These are phyloP conservation scores for Xiphorhynchus erythropygius DNA, from an alignment of 2,797 vertebrate species.

Conservation along the genomic window DNA sequence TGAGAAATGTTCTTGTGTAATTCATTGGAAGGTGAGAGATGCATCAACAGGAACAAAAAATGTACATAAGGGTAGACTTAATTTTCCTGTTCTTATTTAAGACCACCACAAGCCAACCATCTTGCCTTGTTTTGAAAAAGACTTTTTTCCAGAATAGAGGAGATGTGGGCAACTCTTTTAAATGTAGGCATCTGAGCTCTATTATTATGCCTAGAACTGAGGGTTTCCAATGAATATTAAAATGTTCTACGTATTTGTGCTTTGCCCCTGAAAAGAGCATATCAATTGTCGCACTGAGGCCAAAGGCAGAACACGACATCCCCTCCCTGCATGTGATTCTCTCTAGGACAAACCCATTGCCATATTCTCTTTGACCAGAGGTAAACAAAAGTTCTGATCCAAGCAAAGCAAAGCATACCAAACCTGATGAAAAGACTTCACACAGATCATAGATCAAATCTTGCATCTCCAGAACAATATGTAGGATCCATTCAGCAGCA, in stretches of 20 bases:
- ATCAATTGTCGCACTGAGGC: background rate
- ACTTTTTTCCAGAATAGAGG: background rate
- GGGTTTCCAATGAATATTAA: background rate
- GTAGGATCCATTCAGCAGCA: background rate
- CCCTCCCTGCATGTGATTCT: background rate
- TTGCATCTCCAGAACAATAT: background rate
- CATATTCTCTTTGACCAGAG: background rate
- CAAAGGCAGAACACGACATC: background rate
- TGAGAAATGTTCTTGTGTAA: background rate
- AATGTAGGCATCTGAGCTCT: background rate
- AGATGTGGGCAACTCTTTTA: background rate
- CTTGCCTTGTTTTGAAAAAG: background rate
- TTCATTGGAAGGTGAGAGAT: background rate
- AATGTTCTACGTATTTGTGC: background rate
- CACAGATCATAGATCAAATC: background rate
- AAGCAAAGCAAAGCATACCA: background rate
- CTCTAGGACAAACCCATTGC: background rate
- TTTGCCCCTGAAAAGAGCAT: background rate
- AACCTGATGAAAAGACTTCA: background rate
- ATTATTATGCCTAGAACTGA: background rate
- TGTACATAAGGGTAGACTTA: accelerated
- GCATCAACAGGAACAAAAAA: background rate
- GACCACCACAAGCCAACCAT: background rate
- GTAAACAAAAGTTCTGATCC: background rate
- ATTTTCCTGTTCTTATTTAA: background rate